Evolutionary conservation across 2,797 vertebrate genomes (phyloP), one percentile per base, ranked within the genome.

Genomic region (Hozukius guyotensis): DNA sequence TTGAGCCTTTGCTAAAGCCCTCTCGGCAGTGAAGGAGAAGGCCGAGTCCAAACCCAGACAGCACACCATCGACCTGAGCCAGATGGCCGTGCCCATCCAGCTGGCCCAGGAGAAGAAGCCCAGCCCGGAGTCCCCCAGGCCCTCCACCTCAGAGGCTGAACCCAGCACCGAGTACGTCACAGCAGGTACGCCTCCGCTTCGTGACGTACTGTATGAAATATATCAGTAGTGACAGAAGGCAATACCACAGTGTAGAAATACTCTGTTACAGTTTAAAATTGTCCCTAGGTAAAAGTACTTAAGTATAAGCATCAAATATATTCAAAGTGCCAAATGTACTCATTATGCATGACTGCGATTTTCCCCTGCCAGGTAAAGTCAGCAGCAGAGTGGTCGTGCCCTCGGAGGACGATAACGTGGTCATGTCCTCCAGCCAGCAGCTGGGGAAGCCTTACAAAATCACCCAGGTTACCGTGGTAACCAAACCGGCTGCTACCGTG

Each of bases 21-120:
- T 55, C 20, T 27, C 25, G 7, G 52, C 87, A 98, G 98, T 97
- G 87, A 99, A 98, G 91, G 98, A 99, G 86, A 99, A 97, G 86
- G 88, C 92, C 20, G 98, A 99, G 81, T 88, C 96, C 9, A 99
- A 97, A 90, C 96, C 97, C 14, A 94, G 98, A 77, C 97, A 97
- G 87, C 97, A 97, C 84, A 98, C 98, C 63, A 99, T 99, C 82
- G 98, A 99, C 93, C 94, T 99, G 89, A 99, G 98, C 89, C 98
- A 99, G 95, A 98, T 99, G 98, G 98, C 97, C n/a, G 98, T 99
- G 46, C 97, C 99, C 65, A 96, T 99, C 89, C 98, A 98, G 89
- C 96, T 97, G 95, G 91, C 96, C 65, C 96, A 96, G 64, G 97
- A 99, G 88, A 99, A 97, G 94, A 97, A 96, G 31, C 95, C 95